Evolutionary conservation across 1,140 invertebrate species (phyloP), one percentile per base, ranked within the genome.

Genomic region (Drosophila santomea): DNA sequence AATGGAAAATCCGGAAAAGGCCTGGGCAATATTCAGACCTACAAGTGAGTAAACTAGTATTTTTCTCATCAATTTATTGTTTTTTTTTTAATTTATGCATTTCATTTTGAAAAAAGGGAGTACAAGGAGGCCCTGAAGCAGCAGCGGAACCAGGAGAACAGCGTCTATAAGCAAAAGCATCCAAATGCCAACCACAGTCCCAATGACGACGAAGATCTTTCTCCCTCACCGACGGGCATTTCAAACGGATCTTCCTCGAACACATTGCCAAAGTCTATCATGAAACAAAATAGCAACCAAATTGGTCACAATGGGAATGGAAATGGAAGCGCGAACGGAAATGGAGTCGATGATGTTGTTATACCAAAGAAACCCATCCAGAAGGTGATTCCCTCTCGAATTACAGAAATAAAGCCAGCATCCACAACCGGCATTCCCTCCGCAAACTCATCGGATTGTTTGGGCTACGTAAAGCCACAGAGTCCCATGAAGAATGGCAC

Each of bases 61-160:
- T 12, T 35, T 32, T 8, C 7, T 15, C 2, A 5, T 32, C 0
- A 2, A 1, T 3, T 32, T 20, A 2, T 20, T 20, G 1, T 2
- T 20, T 15, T 20, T 20, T 20, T 20, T 15, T 5, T 15, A 32
- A 15, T 32, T 11, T 6, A 15, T 1, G 6, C 0, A 10, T 25
- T 48, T n/a, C 1, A 3, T 4, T 32, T 0, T 8, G 2, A 32
- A 32, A 1, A 28, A 0, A 91, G 96, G 93, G 96, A 97, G 93
- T 97, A 97, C 93, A 97, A 97, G 93, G 97, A 97, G 94, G 96
- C 97, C 44, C 92, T 97, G 91, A 95, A 95, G 92, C 96, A 96
- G 84, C 96, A 97, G 92, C 94, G 97, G 68, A 95, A 95, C 28
- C 95, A 96, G 92, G 96, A 97, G 82, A 94, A 94, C 45, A 93